Evolutionary conservation across 2,113 vertebrate genomes (phyloP).

Genomic region (Ceyx cyanopectus): DNA sequence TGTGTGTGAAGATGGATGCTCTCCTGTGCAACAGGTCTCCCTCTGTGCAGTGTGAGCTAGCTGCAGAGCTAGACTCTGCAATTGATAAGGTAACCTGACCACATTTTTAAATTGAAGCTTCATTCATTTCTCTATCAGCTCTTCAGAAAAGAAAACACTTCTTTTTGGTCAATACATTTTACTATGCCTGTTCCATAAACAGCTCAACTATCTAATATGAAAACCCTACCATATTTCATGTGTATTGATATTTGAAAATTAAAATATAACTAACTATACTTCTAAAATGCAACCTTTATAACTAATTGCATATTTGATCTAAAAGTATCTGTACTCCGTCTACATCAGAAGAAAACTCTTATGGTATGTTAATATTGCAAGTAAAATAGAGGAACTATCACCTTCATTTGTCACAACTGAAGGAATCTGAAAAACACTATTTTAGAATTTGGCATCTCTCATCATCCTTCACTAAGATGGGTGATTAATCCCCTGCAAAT

Average conservation of each 20-base stretch:
- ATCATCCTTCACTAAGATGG: too few species aligned
- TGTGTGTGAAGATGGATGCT: too few species aligned
- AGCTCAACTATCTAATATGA: neutral
- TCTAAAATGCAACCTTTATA: neutral
- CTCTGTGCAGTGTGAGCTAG: too few species aligned
- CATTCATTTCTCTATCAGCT: neutral
- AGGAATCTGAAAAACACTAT: neutral
- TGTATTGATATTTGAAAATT: neutral
- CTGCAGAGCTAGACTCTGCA: too few species aligned
- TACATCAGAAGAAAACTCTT: neutral
- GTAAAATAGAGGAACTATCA: neutral
- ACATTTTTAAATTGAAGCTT: neutral
- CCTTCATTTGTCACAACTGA: neutral
- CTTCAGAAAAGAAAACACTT: neutral
- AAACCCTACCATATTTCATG: too few species aligned
- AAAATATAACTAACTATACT: neutral
- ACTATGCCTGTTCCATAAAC: neutral
- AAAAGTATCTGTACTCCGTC: neutral
- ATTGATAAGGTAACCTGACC: too few species aligned
- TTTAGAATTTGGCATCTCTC: too few species aligned
- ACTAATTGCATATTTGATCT: neutral
- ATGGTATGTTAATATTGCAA: neutral
- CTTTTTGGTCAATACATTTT: neutral
- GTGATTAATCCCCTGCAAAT: too few species aligned
- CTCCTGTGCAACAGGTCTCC: too few species aligned